Evolutionary conservation across 92 coral and sea anemone species (phyloP), one percentile per base, ranked within the genome.

Genomic region (Isaurus tuberculatus): DNA sequence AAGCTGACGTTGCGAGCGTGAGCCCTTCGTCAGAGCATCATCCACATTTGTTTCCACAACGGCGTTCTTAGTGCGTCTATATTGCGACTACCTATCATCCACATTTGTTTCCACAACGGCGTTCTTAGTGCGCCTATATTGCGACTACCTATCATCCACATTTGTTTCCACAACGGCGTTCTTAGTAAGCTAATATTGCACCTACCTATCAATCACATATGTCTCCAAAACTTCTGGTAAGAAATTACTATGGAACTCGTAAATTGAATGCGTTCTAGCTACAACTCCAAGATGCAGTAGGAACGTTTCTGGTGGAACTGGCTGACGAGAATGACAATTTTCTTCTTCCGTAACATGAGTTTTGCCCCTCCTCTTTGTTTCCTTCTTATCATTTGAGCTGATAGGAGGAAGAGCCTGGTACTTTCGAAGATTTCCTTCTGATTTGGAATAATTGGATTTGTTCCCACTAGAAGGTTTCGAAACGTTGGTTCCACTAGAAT

Each of bases 341-440:
- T 70, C 22, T 8, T 72, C 84, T 20, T 81, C 75, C 11, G 79
- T 46, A 26, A 51, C 68, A 10, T 79, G 65, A 23, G 55, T 66
- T 79, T 82, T 93, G 57, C 43, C 79, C 57, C 63, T 86, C 90
- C 36, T 81, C 83, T 57, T 84, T 29, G 69, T 57, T 23, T 81
- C 89, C 8, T 74, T 81, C 72, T 79, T 71, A 14, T 86, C 85
- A 75, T 84, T 86, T 70, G 89, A 80, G 14, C 94, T 94, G 22
- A 96, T 96, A 6, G 99, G 99, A 25, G 99, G 99, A 67, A 96
- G 67, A 17, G 99, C 90, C 23, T 88, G 90, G 92, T 92, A 96
- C 71, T 93, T 94, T 26, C 91, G 87, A n/a, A 96, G 85, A 85
- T 96, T 98, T 17, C 99, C 95, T 36, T 96, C 99, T 20, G 99